Evolutionary conservation across 1,140 invertebrate genomes (phyloP).

Genomic region (Nasonia vitripennis): DNA sequence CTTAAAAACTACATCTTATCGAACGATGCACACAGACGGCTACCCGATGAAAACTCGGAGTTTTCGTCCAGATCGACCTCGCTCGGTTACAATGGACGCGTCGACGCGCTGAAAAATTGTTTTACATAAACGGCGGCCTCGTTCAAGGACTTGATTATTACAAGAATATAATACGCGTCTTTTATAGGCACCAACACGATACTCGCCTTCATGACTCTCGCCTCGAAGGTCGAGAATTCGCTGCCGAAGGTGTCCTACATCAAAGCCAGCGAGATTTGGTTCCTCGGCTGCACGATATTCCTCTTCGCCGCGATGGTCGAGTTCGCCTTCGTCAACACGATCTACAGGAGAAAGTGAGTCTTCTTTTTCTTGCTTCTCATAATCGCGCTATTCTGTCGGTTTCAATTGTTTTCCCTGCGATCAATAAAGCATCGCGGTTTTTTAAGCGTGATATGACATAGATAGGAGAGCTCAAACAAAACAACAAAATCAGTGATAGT

Average conservation of each 20-base stretch:
- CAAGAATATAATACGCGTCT: slow-evolving; percentile 17
- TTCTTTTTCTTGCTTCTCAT: not conserved
- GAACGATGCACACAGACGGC: no score
- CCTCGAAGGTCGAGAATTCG: slow-evolving; percentile 87
- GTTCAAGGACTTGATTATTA: slow-evolving; percentile 37
- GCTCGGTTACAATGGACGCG: not conserved
- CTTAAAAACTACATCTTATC: no score
- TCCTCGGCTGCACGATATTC: slow-evolving; percentile 88
- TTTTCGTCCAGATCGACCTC: slow-evolving; percentile 18
- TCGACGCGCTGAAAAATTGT: not conserved
- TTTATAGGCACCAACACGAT: slow-evolving; percentile 86
- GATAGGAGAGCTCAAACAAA: no score
- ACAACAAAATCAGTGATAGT: no score
- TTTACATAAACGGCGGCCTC: slow-evolving; percentile 11
- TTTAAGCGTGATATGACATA: no score
- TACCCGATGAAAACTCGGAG: no score
- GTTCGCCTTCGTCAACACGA: slow-evolving; percentile 93
- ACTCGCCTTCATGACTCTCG: slow-evolving; percentile 90
- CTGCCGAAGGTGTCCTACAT: slow-evolving; percentile 92
- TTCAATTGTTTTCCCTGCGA: no score
- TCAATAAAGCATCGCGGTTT: no score
- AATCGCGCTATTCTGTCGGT: no score
- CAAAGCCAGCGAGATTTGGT: slow-evolving; percentile 94
- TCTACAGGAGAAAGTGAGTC: slow-evolving; percentile 86
- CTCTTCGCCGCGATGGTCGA: slow-evolving; percentile 91